Conservation (phyloP, 2,888 invertebrate genomes). For the Agrilus biguttatus region DNA sequence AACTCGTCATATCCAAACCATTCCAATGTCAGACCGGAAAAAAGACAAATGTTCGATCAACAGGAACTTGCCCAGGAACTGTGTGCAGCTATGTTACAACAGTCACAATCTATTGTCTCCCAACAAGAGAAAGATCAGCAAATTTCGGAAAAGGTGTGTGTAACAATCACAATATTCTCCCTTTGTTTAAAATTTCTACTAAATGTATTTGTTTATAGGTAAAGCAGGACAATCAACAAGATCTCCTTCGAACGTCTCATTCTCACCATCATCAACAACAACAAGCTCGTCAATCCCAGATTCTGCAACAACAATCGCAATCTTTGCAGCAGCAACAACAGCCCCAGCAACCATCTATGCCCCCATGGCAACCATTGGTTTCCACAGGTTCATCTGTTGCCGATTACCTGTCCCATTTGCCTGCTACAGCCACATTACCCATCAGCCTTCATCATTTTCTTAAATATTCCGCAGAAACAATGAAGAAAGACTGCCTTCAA, state of each 20-base stretch:
- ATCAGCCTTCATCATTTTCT: slow-evolving; percentile 70
- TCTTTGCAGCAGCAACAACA: slow-evolving; percentile 14
- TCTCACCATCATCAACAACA: slow-evolving; percentile 12
- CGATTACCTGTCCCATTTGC: slow-evolving; percentile 69
- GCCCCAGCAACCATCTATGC: slow-evolving; percentile 29
- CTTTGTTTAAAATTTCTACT: neutral
- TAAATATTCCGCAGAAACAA: slow-evolving; percentile 65
- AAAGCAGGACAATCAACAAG: slow-evolving; percentile 17
- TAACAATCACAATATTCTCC: too few relatives aligned
- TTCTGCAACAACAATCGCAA: slow-evolving; percentile 12
- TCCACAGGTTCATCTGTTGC: slow-evolving; percentile 61
- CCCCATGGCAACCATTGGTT: slow-evolving; percentile 56
- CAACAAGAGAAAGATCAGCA: slow-evolving; percentile 15
- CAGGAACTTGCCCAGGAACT: slow-evolving; percentile 26
- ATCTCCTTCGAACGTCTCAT: slow-evolving; percentile 12
- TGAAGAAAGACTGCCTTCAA: slow-evolving; percentile 54
- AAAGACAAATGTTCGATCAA: slow-evolving; percentile 23
- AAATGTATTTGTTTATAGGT: slow-evolving; percentile 7
- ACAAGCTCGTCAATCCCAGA: slow-evolving; percentile 11
- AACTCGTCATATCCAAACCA: slow-evolving; percentile 20
- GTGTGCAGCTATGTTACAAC: slow-evolving; percentile 25
- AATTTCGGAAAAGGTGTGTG: slow-evolving; percentile 19
- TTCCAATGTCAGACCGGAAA: slow-evolving; percentile 21
- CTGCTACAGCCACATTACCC: slow-evolving; percentile 51
- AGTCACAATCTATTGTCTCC: slow-evolving; percentile 11